Evolutionary conservation across 2,113 vertebrate species (phyloP).

Genomic region (Leucopsar rothschildi): DNA sequence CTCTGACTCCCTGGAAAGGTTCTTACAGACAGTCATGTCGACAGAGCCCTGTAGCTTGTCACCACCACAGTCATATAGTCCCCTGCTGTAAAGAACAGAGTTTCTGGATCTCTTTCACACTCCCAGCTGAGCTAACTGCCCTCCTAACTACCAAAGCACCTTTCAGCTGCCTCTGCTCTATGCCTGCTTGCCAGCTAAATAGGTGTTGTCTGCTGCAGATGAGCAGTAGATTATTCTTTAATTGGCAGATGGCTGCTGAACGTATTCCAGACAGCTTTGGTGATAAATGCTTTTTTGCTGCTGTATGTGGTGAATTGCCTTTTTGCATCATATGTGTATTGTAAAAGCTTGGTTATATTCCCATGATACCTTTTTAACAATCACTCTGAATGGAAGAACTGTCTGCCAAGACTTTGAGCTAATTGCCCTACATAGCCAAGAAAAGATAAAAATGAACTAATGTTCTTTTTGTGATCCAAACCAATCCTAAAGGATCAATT

Average conservation of each 20-base stretch:
- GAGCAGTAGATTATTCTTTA: neutral
- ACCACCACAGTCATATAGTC: neutral
- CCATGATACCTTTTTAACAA: constrained; percentile 6
- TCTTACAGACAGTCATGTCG: neutral
- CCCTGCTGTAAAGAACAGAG: neutral
- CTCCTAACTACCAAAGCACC: neutral
- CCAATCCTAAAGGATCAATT: constrained; percentile 25
- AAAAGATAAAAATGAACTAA: constrained; percentile 18
- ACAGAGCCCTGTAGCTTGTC: neutral
- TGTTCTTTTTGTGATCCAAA: constrained; percentile 8
- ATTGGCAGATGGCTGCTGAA: neutral
- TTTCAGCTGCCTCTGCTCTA: neutral
- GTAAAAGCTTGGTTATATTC: constrained; percentile 4
- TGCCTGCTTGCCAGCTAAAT: neutral
- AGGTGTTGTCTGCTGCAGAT: neutral
- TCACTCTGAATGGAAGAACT: neutral
- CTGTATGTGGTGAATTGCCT: neutral
- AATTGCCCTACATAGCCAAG: constrained; percentile 14
- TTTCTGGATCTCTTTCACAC: neutral
- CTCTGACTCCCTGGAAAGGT: neutral
- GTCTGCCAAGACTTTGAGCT: constrained; percentile 20
- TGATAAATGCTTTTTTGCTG: constrained; percentile 10
- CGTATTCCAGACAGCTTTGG: neutral
- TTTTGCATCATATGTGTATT: constrained; percentile 14
- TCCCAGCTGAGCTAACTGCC: neutral